Conservation (phyloP, 2,113 vertebrate species). For the Grallaria varia region DNA sequence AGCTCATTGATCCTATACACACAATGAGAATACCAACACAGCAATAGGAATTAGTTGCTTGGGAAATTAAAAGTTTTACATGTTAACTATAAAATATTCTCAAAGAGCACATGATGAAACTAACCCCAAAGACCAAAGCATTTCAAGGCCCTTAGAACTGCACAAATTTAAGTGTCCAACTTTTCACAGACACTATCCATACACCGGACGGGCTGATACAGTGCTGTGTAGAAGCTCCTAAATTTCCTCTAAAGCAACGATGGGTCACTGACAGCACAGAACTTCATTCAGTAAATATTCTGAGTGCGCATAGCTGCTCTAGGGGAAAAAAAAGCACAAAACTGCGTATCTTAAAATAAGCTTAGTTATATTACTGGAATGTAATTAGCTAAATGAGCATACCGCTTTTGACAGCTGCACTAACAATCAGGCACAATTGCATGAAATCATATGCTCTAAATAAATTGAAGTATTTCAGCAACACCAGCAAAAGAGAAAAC, state of each 20-base stretch:
- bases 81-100: neutral
- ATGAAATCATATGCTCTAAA: constrained; percentile 47
- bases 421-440: constrained; percentile 57
- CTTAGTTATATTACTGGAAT: constrained; percentile 37
- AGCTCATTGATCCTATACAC: neutral
- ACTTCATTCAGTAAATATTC: neutral
- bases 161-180: neutral
- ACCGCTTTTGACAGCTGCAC: constrained; percentile 53
- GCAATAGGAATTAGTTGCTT: neutral
- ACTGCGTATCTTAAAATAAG: constrained; percentile 58
- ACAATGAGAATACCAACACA: neutral
- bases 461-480: constrained; percentile 25
- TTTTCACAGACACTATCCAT: neutral
- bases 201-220: neutral
- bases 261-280: neutral
- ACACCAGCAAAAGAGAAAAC: constrained; percentile 48
- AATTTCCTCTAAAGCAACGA: neutral
- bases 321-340: neutral
- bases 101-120: neutral
- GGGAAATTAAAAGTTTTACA: neutral
- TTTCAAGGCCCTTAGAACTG: neutral
- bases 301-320: neutral
- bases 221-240: neutral
- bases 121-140: neutral
- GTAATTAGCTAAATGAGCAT: constrained; percentile 54